Evolutionary conservation across 2,797 vertebrate species (phyloP), one percentile per base, ranked within the genome.

Genomic region (Karalla daura): DNA sequence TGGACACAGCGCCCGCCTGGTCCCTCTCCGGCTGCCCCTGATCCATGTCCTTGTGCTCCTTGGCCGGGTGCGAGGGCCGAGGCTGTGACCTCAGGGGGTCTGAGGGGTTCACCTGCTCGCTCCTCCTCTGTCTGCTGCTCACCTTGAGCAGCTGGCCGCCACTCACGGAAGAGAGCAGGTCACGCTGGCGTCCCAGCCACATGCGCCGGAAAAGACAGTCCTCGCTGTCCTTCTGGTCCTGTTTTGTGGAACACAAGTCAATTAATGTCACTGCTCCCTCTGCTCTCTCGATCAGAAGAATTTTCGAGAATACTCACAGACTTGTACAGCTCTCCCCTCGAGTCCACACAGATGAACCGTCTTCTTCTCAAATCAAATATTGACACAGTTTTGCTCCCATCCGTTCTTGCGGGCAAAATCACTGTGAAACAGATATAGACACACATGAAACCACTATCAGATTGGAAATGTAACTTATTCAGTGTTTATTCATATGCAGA

Each of bases 261-360:
- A 91, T 44, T 49, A 92, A 90, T 61, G 23, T 9, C 2, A 28
- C 14, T 21, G 24, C 39, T 51, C 35, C 25, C 4, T 15, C 15
- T 51, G 3, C 2, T n/a, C 5, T 12, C 5, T 13, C 28, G 4
- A 43, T 74, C 2, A 63, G 9, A 32, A 25, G 0, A 4, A 37
- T 17, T 25, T 4, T n/a, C 9, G 28, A 18, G 3, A 5, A 50
- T 43, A 96, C 97, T 98, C 85, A 98, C 97, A 12, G 91, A 95
- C 76, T 89, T 93, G 80, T 94, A 93, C 47, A 93, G 70, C 24
- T 91, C 84, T 80, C 95, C 95, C 20, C 75, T 81, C 5, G 18
- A 33, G 64, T 96, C 94, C 94, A 95, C 91, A 5, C 96, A 97
- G 5, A 98, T 86, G 71, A 95, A 94, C 0, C 67, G 63, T n/a